Evolutionary conservation across 2,888 invertebrate species (phyloP).

Genomic region (Nephrotoma flavescens): DNA sequence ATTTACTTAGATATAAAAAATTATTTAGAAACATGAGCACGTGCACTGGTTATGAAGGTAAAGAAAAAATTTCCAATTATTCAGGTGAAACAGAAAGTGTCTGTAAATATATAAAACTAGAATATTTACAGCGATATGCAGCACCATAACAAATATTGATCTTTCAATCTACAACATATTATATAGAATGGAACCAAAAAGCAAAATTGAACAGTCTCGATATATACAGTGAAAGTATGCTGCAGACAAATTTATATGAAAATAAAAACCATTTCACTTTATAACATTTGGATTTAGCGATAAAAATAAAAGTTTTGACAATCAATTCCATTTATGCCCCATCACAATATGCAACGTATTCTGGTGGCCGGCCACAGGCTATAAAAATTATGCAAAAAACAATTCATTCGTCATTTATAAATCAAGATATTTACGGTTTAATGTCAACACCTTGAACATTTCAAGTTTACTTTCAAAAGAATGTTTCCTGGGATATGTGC

Average conservation of each 20-base stretch:
- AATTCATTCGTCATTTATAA: background rate
- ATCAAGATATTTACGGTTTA: background rate
- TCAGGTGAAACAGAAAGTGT: background rate
- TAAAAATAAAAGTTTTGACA: background rate
- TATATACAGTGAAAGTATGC: background rate
- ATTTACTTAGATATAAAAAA: background rate
- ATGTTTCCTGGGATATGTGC: background rate
- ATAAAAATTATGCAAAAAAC: background rate
- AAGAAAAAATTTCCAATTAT: background rate
- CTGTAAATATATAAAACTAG: background rate
- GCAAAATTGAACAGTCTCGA: background rate
- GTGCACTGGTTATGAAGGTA: background rate
- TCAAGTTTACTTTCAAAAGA: background rate
- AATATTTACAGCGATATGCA: background rate
- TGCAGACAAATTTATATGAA: background rate
- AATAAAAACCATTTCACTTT: background rate
- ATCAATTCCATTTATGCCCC: background rate
- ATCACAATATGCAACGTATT: background rate
- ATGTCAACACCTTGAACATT: background rate
- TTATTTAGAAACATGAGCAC: background rate
- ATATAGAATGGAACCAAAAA: background rate
- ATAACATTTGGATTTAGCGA: background rate
- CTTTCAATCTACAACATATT: background rate
- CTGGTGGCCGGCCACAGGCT: background rate
- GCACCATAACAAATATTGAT: background rate